Conservation (phyloP, 2,888 invertebrate genomes). For the Melieria picta region DNA sequence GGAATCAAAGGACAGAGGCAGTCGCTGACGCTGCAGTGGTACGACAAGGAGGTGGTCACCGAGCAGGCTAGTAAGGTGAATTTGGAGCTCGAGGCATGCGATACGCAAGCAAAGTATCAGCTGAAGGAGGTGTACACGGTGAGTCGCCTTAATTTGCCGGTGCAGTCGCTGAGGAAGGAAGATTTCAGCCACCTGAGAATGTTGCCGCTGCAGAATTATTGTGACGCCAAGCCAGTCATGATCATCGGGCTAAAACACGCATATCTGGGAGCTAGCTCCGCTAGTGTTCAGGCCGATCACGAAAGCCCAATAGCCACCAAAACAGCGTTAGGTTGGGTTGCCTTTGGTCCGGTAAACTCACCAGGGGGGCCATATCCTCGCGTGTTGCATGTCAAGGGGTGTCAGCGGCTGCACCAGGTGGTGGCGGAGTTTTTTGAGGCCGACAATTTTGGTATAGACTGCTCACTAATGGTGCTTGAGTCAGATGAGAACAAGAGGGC, state of each 20-base stretch:
- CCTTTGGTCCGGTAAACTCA: slow-evolving; percentile 24
- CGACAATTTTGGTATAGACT: neutral
- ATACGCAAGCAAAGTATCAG: too few relatives aligned
- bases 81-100: too few relatives aligned
- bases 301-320: neutral
- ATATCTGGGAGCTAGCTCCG: neutral
- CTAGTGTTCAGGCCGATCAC: neutral
- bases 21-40: slow-evolving; percentile 41
- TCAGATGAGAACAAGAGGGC: slow-evolving; percentile 24
- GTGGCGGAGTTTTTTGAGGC: neutral
- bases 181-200: neutral
- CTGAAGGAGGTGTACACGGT: slow-evolving; percentile 1
- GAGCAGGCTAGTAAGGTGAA: slow-evolving; percentile 4
- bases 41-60: slow-evolving; percentile 30
- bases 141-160: neutral
- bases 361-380: neutral
- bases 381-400: neutral
- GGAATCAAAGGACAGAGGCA: slow-evolving; percentile 36
- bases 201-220: slow-evolving; percentile 14
- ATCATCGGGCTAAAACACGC: slow-evolving; percentile 9
- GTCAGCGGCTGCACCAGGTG: neutral
- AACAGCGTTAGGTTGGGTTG: slow-evolving; percentile 35
- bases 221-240: neutral
- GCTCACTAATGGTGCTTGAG: too few relatives aligned
- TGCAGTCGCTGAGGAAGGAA: neutral